Conservation (phyloP, 2,888 invertebrate species). For the Sceliomorpha sp. region DNA sequence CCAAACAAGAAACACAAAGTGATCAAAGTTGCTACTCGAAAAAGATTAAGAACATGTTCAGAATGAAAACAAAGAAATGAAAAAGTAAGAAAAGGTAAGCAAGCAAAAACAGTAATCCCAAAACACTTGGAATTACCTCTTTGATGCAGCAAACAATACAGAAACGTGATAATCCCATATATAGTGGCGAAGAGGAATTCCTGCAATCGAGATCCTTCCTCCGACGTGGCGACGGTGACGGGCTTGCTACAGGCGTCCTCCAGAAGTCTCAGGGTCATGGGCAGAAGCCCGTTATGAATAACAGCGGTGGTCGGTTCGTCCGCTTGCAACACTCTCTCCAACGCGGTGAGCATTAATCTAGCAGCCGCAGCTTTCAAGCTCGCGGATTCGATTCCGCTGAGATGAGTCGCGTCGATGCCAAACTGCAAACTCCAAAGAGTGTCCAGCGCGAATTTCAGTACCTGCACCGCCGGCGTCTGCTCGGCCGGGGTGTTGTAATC, state of each 20-base stretch:
- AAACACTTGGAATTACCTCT: too few relatives aligned
- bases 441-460: slow-evolving; percentile 83
- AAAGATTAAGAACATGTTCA: too few relatives aligned
- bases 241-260: slow-evolving; percentile 82
- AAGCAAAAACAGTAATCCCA: too few relatives aligned
- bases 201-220: slow-evolving; percentile 82
- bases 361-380: slow-evolving; percentile 83
- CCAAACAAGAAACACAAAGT: too few relatives aligned
- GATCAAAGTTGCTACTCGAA: too few relatives aligned
- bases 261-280: slow-evolving; percentile 83
- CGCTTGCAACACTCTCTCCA: slow-evolving; percentile 82
- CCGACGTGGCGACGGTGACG: slow-evolving; percentile 51
- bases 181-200: slow-evolving; percentile 84
- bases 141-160: slow-evolving; percentile 83
- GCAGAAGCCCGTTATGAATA: slow-evolving; percentile 84
- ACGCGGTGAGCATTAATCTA: slow-evolving; percentile 82
- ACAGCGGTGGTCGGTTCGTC: slow-evolving; percentile 82
- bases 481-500: slow-evolving; percentile 82
- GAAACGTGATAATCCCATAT: slow-evolving; percentile 83
- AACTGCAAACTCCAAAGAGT: slow-evolving; percentile 84
- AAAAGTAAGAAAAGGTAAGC: too few relatives aligned
- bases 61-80: too few relatives aligned
- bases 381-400: slow-evolving; percentile 79
- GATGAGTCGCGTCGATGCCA: slow-evolving; percentile 80
- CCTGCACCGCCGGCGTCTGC: slow-evolving; percentile 83